Conservation (phyloP, 35 echinoderm and acorn worm species). For the Strongylocentrotus purpuratus region DNA sequence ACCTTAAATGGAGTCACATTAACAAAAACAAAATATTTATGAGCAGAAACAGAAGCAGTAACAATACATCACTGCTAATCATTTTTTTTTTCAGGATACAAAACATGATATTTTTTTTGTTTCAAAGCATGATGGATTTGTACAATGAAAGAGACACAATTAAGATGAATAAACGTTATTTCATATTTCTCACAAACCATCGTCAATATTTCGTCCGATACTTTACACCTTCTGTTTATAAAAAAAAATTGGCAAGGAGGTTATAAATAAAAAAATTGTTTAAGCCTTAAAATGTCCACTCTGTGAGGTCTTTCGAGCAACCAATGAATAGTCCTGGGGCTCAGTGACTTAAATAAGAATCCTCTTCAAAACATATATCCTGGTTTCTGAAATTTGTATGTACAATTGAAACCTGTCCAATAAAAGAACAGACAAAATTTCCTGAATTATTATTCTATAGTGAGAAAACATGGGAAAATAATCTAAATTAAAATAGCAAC, state of each 20-base stretch:
- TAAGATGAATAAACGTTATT: background rate
- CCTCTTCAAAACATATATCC: background rate
- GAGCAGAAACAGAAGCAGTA: background rate
- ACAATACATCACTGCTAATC: background rate
- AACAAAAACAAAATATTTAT: background rate
- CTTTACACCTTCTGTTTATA: constrained; percentile 10
- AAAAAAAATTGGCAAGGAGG: constrained; percentile 34
- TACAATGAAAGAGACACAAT: constrained; percentile 33
- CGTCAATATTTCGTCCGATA: constrained; percentile 20
- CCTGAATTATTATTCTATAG: background rate
- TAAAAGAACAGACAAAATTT: background rate
- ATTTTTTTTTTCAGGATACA: background rate
- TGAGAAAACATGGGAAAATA: background rate
- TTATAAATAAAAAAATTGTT: background rate
- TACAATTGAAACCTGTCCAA: background rate
- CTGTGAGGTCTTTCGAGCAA: background rate
- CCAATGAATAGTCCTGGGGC: background rate
- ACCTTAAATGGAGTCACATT: background rate
- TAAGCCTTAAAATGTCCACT: background rate
- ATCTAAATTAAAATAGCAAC: background rate
- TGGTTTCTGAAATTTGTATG: background rate
- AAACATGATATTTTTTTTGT: background rate
- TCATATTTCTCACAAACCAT: constrained; percentile 18
- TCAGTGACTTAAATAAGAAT: background rate
- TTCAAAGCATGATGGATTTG: constrained; percentile 28